Conservation (phyloP, 1,140 invertebrate genomes). For the Akabosia matsudoensis region DNA sequence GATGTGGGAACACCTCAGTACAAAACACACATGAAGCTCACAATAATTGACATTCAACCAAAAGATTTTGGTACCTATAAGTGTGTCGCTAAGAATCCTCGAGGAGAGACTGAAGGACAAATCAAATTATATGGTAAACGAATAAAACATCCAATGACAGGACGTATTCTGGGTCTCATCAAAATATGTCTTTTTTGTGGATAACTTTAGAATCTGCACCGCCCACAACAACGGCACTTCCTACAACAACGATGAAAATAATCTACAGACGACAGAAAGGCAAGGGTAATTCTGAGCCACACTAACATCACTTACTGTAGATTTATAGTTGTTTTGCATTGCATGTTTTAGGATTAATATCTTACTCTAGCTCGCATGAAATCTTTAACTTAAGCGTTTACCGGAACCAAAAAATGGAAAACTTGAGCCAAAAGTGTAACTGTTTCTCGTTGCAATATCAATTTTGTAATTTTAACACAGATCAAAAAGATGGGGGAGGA, state of each 20-base stretch:
- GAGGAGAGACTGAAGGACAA: slow-evolving; percentile 85
- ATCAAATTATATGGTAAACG: slow-evolving; percentile 86
- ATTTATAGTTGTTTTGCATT: neutral
- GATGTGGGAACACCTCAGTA: slow-evolving; percentile 66
- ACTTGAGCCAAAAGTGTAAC: no score
- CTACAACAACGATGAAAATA: slow-evolving; percentile 57
- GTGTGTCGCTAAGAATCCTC: slow-evolving; percentile 87
- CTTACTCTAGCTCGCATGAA: no score
- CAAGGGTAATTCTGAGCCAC: slow-evolving; percentile 15
- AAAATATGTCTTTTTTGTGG: neutral
- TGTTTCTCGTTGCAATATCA: neutral
- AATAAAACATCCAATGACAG: slow-evolving; percentile 8
- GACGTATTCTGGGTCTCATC: no score
- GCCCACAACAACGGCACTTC: slow-evolving; percentile 59
- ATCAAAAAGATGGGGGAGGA: slow-evolving; percentile 56
- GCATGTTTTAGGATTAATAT: neutral
- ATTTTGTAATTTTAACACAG: slow-evolving; percentile 32
- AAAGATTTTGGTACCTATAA: slow-evolving; percentile 74
- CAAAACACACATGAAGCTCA: slow-evolving; percentile 78
- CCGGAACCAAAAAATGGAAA: no score
- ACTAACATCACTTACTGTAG: neutral
- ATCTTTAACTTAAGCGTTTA: no score
- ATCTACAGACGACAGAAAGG: slow-evolving; percentile 52
- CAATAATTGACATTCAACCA: slow-evolving; percentile 66
- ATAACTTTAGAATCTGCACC: slow-evolving; percentile 56